These are phyloP conservation scores for Spermophilus dauricus DNA, from an alignment of 2,113 vertebrate genomes.

Conservation along the genomic window DNA sequence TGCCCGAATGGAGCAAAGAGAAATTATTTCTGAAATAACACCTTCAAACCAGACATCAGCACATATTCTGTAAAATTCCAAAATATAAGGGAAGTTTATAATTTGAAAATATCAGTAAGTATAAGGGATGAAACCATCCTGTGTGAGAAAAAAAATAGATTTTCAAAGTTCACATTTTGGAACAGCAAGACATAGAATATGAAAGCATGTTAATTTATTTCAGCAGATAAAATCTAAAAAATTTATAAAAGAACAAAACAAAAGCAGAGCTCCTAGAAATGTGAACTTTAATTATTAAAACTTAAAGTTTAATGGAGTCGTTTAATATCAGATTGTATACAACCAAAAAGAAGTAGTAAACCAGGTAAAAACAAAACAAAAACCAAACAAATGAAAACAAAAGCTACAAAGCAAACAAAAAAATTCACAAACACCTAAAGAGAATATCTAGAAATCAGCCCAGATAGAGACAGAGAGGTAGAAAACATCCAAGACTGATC, in stretches of 20 bases:
- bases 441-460: neutral
- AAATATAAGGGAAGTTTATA: neutral
- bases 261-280: slow-evolving; percentile 13
- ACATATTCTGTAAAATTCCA: neutral
- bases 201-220: slow-evolving; percentile 11
- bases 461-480: neutral
- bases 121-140: neutral
- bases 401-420: neutral
- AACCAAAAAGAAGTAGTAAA: neutral
- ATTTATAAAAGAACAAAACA: slow-evolving; percentile 12
- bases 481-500: neutral
- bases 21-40: slow-evolving; percentile 1
- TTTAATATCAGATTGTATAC: neutral
- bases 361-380: neutral
- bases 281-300: slow-evolving; percentile 35
- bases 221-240: slow-evolving; percentile 30
- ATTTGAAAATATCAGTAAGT: neutral
- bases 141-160: neutral
- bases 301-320: neutral
- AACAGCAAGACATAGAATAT: neutral
- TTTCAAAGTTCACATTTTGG: neutral
- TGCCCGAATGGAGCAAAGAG: neutral
- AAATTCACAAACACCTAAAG: neutral
- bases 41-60: neutral
- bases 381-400: neutral